These are phyloP conservation scores for Tillus elongatus DNA, from an alignment of 2,888 invertebrate genomes.

Conservation along the genomic window DNA sequence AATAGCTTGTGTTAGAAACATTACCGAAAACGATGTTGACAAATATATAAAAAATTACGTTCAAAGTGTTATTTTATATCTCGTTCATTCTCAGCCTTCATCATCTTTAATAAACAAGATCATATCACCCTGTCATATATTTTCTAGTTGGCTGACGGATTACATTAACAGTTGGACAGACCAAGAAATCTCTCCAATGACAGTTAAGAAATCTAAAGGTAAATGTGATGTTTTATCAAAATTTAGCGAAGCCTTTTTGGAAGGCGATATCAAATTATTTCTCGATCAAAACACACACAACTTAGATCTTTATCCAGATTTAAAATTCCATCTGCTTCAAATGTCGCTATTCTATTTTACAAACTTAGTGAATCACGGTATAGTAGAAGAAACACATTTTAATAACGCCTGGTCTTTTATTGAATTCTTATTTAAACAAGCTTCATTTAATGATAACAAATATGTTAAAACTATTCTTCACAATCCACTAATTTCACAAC, in stretches of 20 bases:
- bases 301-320: slow-evolving; percentile 22
- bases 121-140: neutral
- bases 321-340: slow-evolving; percentile 26
- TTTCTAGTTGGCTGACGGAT: neutral
- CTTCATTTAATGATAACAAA: too few relatives aligned
- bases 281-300: slow-evolving; percentile 15
- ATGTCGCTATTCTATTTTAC: slow-evolving; percentile 28
- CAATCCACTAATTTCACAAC: slow-evolving; percentile 38
- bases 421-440: slow-evolving; percentile 21
- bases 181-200: slow-evolving; percentile 5
- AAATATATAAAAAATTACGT: too few relatives aligned
- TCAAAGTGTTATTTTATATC: too few relatives aligned
- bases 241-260: slow-evolving; percentile 25
- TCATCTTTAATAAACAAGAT: too few relatives aligned
- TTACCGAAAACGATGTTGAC: too few relatives aligned
- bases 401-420: slow-evolving; percentile 24
- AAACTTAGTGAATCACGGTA: slow-evolving; percentile 21
- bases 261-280: slow-evolving; percentile 22
- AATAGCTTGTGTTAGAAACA: too few relatives aligned
- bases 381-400: slow-evolving; percentile 16
- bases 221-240: slow-evolving; percentile 21
- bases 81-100: too few relatives aligned
- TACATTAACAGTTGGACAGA: neutral
- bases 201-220: slow-evolving; percentile 15
- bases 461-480: slow-evolving; percentile 37